phyloP scores from a whole-genome alignment of 2,113 vertebrate genomes.

The Vicugna pacos region DNA sequence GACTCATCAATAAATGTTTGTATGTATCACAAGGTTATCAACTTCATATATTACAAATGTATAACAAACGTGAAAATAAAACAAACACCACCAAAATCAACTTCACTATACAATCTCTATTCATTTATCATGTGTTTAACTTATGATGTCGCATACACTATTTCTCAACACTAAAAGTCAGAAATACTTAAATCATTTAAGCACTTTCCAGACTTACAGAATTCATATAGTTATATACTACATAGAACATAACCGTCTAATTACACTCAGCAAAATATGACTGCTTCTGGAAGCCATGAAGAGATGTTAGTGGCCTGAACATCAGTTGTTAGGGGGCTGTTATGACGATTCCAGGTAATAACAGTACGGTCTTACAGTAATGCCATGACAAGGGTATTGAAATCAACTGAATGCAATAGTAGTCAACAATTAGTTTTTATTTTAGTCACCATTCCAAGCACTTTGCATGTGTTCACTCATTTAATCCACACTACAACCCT shows the following conservation, averaged over 20 bases:
- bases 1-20: neutral
- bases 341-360: neutral
- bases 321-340: neutral
- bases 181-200: neutral
- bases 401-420: neutral
- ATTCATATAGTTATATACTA: neutral
- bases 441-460: neutral
- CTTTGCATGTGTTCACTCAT: neutral
- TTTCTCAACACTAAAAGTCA: neutral
- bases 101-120: neutral
- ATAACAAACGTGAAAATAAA: neutral
- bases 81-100: neutral
- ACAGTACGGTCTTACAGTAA: neutral
- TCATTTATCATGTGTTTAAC: neutral
- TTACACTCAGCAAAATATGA: neutral
- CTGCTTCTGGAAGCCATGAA: neutral
- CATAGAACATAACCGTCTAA: neutral
- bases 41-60: neutral
- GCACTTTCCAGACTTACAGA: neutral
- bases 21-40: neutral
- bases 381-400: neutral
- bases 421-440: neutral
- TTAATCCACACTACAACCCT: neutral
- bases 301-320: neutral
- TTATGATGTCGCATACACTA: neutral